Conservation (phyloP, 2,797 vertebrate species). For the Yasuhikotakia modesta region DNA sequence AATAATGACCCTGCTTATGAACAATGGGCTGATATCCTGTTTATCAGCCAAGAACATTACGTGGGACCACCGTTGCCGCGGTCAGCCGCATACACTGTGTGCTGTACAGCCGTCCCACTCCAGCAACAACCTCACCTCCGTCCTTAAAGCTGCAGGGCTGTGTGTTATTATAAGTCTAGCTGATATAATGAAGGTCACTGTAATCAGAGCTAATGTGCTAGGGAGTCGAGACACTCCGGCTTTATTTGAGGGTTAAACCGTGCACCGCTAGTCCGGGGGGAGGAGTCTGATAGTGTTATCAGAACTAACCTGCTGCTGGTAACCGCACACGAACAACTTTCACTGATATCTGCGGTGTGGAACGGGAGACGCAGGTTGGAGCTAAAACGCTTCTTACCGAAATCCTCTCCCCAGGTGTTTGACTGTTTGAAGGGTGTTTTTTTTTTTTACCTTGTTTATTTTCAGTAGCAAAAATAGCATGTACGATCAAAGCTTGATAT, state of each 20-base stretch:
- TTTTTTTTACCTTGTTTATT: conserved; percentile 64
- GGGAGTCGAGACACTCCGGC: conserved; percentile 78
- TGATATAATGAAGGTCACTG: conserved; percentile 86
- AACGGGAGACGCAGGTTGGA: conserved; percentile 67
- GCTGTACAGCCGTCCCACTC: conserved; percentile 50
- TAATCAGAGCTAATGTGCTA: conserved; percentile 83
- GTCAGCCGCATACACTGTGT: conserved; percentile 41
- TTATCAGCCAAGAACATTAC: conserved; percentile 26
- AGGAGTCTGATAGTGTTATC: conserved; percentile 81
- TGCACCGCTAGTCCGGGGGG: conserved; percentile 73
- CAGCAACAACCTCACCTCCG: conserved; percentile 64
- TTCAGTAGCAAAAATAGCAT: conserved; percentile 63
- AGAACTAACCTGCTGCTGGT: conserved; percentile 82
- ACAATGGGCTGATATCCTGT: conserved; percentile 42
- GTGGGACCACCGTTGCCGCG: conserved; percentile 18
- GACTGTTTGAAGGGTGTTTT: conserved; percentile 59
- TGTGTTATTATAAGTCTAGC: conserved; percentile 80
- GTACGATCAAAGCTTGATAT: conserved; percentile 68
- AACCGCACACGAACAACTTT: conserved; percentile 77
- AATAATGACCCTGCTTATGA: conserved; percentile 9
- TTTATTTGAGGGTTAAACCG: conserved; percentile 78
- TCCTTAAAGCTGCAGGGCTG: conserved; percentile 69
- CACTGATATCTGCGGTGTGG: conserved; percentile 70
- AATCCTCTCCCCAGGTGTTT: conserved; percentile 80
- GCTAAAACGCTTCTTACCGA: conserved; percentile 70